These are phyloP conservation scores for Psittacula derbiana DNA, from an alignment of 2,797 vertebrate genomes.

Conservation along the genomic window DNA sequence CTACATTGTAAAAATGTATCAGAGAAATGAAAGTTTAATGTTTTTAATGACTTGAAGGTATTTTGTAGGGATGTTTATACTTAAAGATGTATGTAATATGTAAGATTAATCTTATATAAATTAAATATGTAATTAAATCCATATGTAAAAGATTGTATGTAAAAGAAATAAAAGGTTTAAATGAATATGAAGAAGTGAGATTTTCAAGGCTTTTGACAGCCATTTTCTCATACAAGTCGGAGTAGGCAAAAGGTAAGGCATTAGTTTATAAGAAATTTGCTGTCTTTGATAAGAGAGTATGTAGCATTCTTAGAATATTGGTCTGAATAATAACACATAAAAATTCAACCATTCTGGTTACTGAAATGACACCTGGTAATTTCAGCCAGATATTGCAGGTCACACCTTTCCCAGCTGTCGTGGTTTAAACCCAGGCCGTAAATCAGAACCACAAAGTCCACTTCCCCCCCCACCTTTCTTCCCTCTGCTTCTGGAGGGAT, in stretches of 20 bases:
- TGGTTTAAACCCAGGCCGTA: no score
- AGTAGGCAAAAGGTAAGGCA: background rate
- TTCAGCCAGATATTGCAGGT: background rate
- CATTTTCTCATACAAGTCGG: background rate
- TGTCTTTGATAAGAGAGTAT: background rate
- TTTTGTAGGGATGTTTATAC: background rate
- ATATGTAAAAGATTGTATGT: background rate
- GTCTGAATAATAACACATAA: background rate
- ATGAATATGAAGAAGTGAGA: background rate
- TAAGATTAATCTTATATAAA: background rate
- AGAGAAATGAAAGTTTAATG: background rate
- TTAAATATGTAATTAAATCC: background rate
- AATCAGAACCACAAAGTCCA: no score
- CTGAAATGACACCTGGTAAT: background rate
- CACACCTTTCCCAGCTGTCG: background rate
- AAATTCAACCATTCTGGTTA: background rate
- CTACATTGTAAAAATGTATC: background rate
- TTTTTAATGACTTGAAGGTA: background rate
- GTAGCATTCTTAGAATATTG: background rate
- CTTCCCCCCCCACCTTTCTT: no score
- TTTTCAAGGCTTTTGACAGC: background rate
- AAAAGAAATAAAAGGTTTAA: background rate
- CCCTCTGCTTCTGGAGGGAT: no score
- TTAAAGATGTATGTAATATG: background rate
- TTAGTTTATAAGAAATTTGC: background rate